Base-by-base conservation (phyloP, 2,888 invertebrate genomes). In the Itoplectis maculator region DNA sequence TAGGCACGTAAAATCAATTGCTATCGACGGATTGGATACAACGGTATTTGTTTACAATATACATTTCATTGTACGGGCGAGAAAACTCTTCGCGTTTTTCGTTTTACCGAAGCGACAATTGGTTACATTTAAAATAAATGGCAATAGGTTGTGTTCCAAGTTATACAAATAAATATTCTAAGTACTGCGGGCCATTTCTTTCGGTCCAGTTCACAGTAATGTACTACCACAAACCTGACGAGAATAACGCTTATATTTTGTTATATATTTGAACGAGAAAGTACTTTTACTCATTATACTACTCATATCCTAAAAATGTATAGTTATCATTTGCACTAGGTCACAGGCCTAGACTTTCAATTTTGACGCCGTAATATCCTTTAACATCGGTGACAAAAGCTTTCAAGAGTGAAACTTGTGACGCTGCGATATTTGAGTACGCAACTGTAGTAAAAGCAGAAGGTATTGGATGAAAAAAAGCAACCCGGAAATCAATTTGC, bases 31-130 rank as follows among this genome's bases (percentile, higher is more conserved):
- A 6, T 18, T 7, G 29, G 37, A 47, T 51, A 35, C 37, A 51
- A 51, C 54, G 37, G n/a, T 37, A 54, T 54, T 51, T 20, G 68
- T 37, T 66, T 66, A n/a, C 66, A 35, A 69, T 69, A 69, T 54
- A 69, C 40, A 54, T 69, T 69, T 54, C 51, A 40, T 69, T 69
- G 35, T 51, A 54, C 13, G 54, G 40, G 20, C 20, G 54, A 69
- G 20, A 51, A 15, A 18, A 37, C n/a, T 8, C 20, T 13, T 13
- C 35, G 13, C 35, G 20, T 69, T 69, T n/a, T 20, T 37, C 54
- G 15, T 35, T 18, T 54, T 40, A 9, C 6, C 54, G 40, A 40
- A 54, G 20, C 40, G n/a, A 9, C 42, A 13, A 45, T 65, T 45
- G 23, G 11, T 3, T 29, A 18, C 47, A n/a, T 47, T 47, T 47